Percentiles rank a stretch among this genome's conserved stretches.
Conservation (phyloP, 1,140 invertebrate species). For the Microvelia longipes region DNA sequence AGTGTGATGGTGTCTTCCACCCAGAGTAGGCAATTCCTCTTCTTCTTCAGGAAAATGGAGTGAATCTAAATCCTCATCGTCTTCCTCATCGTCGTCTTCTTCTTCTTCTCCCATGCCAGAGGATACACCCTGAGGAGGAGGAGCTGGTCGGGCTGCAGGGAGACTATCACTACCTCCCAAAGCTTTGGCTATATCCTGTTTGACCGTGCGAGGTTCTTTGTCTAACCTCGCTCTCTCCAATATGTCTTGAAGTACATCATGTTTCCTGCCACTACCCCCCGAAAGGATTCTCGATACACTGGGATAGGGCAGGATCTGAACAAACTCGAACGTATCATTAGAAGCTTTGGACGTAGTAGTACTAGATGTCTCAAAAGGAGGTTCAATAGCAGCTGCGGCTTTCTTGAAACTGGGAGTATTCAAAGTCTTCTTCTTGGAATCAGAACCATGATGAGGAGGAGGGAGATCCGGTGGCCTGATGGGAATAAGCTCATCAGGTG, state of each 20-base stretch:
- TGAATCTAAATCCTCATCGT: slow-evolving; percentile 2
- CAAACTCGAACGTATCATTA: slow-evolving; percentile 38
- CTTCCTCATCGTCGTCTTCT: slow-evolving; percentile 5
- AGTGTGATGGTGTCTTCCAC: neutral
- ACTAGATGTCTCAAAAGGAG: slow-evolving; percentile 21
- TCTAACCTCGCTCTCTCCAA: slow-evolving; percentile 18
- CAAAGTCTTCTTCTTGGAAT: slow-evolving; percentile 46
- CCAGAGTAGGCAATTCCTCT: slow-evolving; percentile 2
- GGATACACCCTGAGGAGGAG: neutral
- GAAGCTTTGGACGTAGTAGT: slow-evolving; percentile 20
- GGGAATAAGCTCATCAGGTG: slow-evolving; percentile 60
- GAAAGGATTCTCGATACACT: slow-evolving; percentile 64
- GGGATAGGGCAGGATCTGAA: slow-evolving; percentile 43
- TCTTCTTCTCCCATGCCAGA: neutral
- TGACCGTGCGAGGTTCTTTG: slow-evolving; percentile 20
- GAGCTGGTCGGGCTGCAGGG: slow-evolving; percentile 14
- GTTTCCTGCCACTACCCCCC: slow-evolving; percentile 60
- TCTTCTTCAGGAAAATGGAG: too few species aligned
- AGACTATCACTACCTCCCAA: neutral
- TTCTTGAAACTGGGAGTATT: slow-evolving; percentile 43
- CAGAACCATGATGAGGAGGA: slow-evolving; percentile 28
- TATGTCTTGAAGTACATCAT: slow-evolving; percentile 43
- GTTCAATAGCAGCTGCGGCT: slow-evolving; percentile 19
- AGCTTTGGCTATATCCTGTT: slow-evolving; percentile 20
- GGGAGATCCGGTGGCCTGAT: slow-evolving; percentile 48